Base-by-base conservation (phyloP, 2,797 vertebrate genomes). In the Octomys mimax region DNA sequence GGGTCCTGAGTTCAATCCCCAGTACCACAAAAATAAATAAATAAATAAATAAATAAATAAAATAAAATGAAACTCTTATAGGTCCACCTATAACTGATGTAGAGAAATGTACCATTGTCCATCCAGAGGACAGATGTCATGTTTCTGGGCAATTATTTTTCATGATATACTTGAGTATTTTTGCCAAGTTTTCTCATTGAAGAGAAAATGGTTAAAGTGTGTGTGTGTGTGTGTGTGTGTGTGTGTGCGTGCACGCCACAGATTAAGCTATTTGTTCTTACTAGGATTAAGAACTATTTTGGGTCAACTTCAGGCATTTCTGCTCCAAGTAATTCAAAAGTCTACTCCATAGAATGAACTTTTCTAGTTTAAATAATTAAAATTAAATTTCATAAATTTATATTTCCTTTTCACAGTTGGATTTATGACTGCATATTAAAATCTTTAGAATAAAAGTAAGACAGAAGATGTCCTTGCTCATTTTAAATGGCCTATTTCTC, bases 361-460 rank as follows among this genome's bases (percentile, higher is more conserved):
- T 80, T 85, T 94, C 54, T 82, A 71, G 11, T 91, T 97, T 81
- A 78, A 91, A 80, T 89, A 87, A 81, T 86, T 82, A 84, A 95
- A 81, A 87, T 82, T 82, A 39, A 39, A 93, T 22, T 79, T 81
- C 14, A n/a, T 71, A 82, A 92, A 21, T 42, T 36, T 81, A 7
- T n/a, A 4, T 87, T 73, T 91, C 94, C 42, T 90, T 73, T 95
- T 90, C 87, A 94, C 24, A 91, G 57, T 73, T 91, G 33, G 88
- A 87, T 42, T 57, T 85, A 90, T 4, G 78, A 66, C 9, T 84
- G 1, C 86, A 68, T 80, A 84, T 87, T 87, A 87, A 94, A 89
- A 54, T 71, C 13, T 57, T 92, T 89, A 86, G 92, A 64, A n/a
- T 88, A 39, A 91, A 94, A 24, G 16, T 21, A 84, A 87, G n/a